Conservation (phyloP, 1,140 invertebrate species). For the Philopotamus ludificatus region DNA sequence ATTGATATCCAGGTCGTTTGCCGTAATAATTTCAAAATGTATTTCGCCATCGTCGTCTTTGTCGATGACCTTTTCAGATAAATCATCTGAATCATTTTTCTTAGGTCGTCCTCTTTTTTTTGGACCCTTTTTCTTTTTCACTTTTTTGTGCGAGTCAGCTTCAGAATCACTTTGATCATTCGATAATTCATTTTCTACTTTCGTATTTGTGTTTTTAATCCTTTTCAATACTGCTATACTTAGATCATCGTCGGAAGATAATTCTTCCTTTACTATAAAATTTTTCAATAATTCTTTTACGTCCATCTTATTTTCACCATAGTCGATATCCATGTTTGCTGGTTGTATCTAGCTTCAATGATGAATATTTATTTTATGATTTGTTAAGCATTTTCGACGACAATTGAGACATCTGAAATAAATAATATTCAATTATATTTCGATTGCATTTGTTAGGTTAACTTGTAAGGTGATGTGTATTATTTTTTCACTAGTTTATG, state of each 20-base stretch:
- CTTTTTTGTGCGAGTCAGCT: neutral
- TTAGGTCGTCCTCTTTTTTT: constrained; percentile 7
- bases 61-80: neutral
- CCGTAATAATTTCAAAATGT: neutral
- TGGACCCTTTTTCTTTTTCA: constrained; percentile 1
- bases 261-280: constrained; percentile 20
- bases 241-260: constrained; percentile 27
- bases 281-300: constrained; percentile 28
- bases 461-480: too few relatives aligned
- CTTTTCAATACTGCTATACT: constrained; percentile 29
- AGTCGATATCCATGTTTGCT: neutral
- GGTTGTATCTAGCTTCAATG: too few relatives aligned
- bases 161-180: neutral
- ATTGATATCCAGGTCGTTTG: neutral
- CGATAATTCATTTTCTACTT: constrained; percentile 5
- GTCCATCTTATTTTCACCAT: constrained; percentile 1
- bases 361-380: too few relatives aligned
- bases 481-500: too few relatives aligned
- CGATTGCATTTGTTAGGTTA: too few relatives aligned
- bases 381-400: too few relatives aligned
- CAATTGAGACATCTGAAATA: too few relatives aligned
- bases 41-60: constrained; percentile 13
- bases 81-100: constrained; percentile 2
- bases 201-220: constrained; percentile 8
- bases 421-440: too few relatives aligned